Percentiles rank a stretch among this genome's conserved stretches.
phyloP scores from a whole-genome alignment of 2,113 vertebrate genomes.

The Rhodinocichla rosea region DNA sequence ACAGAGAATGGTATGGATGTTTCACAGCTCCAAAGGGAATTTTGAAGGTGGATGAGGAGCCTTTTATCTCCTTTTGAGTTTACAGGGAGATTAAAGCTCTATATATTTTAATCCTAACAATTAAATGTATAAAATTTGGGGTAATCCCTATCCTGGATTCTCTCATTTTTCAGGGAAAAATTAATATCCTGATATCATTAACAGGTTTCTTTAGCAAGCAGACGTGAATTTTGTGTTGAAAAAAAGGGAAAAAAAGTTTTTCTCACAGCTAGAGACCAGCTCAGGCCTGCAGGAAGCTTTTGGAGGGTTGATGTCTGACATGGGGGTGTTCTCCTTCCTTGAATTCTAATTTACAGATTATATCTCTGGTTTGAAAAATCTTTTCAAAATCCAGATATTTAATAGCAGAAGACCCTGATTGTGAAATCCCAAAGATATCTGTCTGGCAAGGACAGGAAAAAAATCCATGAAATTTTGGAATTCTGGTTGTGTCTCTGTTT shows the following conservation, averaged over 20 bases:
- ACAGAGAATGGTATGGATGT: slow-evolving; percentile 86
- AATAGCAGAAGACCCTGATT: not conserved
- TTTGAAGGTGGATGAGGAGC: not conserved
- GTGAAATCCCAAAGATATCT: not conserved
- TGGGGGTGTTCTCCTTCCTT: not conserved
- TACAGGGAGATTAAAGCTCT: not conserved
- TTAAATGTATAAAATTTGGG: not conserved
- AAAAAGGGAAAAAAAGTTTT: not conserved
- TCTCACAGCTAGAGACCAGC: too few relatives aligned
- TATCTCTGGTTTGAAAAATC: not conserved
- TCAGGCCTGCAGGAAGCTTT: not conserved
- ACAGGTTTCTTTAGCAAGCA: not conserved
- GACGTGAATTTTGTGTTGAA: not conserved
- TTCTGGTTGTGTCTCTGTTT: not conserved
- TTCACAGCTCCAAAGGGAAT: not conserved
- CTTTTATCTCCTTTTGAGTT: not conserved
- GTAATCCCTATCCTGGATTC: not conserved
- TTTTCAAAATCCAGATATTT: not conserved
- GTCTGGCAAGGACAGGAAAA: not conserved
- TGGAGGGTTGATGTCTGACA: not conserved
- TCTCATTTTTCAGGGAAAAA: not conserved
- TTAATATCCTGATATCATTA: not conserved
- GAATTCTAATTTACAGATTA: not conserved
- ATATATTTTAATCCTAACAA: not conserved
- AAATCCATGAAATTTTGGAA: not conserved